Evolutionary conservation across 2,888 invertebrate genomes (phyloP).

Genomic region (Eumerus sabulonum): DNA sequence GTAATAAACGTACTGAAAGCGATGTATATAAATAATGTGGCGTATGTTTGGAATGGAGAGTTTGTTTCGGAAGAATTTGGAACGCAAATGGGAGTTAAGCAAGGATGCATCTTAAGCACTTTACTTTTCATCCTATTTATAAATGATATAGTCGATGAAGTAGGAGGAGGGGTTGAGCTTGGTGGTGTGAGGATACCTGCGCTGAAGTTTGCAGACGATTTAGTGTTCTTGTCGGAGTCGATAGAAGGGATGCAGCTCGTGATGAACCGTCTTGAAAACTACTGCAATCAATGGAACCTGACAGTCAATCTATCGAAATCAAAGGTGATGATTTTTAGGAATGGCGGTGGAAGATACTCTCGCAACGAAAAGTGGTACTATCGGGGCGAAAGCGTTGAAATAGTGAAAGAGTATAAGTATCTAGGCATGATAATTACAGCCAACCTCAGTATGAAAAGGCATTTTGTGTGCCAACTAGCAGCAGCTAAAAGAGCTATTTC

Average conservation of each 20-base stretch:
- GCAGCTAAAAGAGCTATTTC: not conserved
- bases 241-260: not conserved
- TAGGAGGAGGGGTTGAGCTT: slow-evolving; percentile 7
- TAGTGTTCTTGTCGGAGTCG: not conserved
- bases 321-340: slow-evolving; percentile 1
- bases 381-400: not conserved
- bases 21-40: not conserved
- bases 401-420: slow-evolving; percentile 11
- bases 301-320: not conserved
- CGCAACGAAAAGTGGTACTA: slow-evolving; percentile 4
- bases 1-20: not conserved
- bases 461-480: not conserved
- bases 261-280: not conserved
- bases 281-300: not conserved
- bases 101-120: slow-evolving; percentile 12
- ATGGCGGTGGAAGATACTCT: not conserved
- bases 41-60: not conserved
- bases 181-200: not conserved
- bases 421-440: slow-evolving; percentile 7
- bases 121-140: slow-evolving; percentile 18
- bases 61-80: slow-evolving; percentile 8
- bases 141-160: slow-evolving; percentile 2
- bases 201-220: not conserved
- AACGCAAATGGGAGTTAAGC: slow-evolving; percentile 7
- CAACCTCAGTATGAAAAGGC: not conserved